A percentile compares a stretch with the other conserved stretches of the same genome.
Conservation (phyloP, 2,888 invertebrate genomes). For the Caenorhabditis imperialis region DNA sequence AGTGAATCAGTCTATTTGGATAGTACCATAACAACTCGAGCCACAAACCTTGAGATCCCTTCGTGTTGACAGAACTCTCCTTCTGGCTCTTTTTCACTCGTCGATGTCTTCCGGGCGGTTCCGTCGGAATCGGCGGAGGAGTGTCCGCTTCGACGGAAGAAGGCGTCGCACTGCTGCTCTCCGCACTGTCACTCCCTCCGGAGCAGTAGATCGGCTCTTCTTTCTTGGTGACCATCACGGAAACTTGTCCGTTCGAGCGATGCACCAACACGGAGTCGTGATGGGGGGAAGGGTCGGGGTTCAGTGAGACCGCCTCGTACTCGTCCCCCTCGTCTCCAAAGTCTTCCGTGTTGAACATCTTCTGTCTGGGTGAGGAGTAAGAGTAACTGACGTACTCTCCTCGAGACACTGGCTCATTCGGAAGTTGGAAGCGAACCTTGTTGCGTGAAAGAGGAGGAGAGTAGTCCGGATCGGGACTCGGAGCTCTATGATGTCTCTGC, state of each 20-base stretch:
- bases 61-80: slow-evolving; percentile 10
- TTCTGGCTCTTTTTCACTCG: slow-evolving; percentile 41
- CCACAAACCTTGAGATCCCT: slow-evolving; percentile 26
- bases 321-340: slow-evolving; percentile 36
- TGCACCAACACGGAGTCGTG: slow-evolving; percentile 36
- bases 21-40: no score
- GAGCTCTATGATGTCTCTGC: slow-evolving; percentile 27
- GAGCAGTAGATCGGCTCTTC: slow-evolving; percentile 40
- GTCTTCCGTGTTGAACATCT: slow-evolving; percentile 25
- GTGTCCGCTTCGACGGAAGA: slow-evolving; percentile 45
- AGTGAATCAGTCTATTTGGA: slow-evolving; percentile 7
- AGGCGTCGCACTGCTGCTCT: slow-evolving; percentile 46
- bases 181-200: slow-evolving; percentile 47
- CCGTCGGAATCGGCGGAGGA: slow-evolving; percentile 56
- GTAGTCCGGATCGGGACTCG: slow-evolving; percentile 63
- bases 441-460: slow-evolving; percentile 59
- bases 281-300: slow-evolving; percentile 36
- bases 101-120: slow-evolving; percentile 57
- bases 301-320: slow-evolving; percentile 37
- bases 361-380: slow-evolving; percentile 6
- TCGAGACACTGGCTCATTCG: slow-evolving; percentile 38
- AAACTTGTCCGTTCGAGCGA: slow-evolving; percentile 28
- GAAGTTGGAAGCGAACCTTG: slow-evolving; percentile 57
- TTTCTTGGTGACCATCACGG: slow-evolving; percentile 39
- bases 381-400: slow-evolving; percentile 46